A percentile compares a stretch with the other conserved stretches of the same genome.
These are phyloP conservation scores for Aleadryas rufinucha DNA, from an alignment of 2,113 vertebrate genomes.

Conservation along the genomic window DNA sequence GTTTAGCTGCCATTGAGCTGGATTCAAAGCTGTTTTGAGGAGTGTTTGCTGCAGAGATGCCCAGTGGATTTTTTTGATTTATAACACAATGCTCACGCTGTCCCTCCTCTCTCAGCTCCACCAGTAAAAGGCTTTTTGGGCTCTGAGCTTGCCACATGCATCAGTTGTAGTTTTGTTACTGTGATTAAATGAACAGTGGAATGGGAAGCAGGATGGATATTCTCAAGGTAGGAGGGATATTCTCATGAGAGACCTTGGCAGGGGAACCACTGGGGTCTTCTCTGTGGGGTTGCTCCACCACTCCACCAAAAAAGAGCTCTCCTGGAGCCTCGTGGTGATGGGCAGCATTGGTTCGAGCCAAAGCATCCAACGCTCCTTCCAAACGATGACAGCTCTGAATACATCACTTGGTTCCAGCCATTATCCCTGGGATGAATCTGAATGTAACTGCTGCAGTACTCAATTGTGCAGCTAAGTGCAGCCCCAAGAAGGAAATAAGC, in stretches of 20 bases:
- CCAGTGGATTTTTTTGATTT: accelerated
- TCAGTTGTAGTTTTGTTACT: background rate
- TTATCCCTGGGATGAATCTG: background rate
- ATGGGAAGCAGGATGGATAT: background rate
- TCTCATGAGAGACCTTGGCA: background rate
- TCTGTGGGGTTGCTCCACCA: accelerated
- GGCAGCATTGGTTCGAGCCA: background rate
- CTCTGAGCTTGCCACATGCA: background rate
- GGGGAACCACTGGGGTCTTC: accelerated
- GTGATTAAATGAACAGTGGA: background rate
- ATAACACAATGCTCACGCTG: background rate
- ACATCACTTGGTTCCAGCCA: accelerated
- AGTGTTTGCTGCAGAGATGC: background rate
- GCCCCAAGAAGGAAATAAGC: background rate
- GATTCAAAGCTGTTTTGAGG: background rate
- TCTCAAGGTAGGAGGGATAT: too few relatives aligned
- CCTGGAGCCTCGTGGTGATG: accelerated
- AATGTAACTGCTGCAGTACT: background rate
- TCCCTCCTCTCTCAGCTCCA: background rate
- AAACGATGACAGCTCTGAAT: background rate
- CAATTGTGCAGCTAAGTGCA: background rate
- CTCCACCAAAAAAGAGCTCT: background rate
- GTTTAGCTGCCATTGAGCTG: background rate
- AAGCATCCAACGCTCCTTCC: background rate
- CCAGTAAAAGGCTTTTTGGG: background rate